Evolutionary conservation across 2,113 vertebrate species (phyloP).

Genomic region (Ochotona curzoniae): DNA sequence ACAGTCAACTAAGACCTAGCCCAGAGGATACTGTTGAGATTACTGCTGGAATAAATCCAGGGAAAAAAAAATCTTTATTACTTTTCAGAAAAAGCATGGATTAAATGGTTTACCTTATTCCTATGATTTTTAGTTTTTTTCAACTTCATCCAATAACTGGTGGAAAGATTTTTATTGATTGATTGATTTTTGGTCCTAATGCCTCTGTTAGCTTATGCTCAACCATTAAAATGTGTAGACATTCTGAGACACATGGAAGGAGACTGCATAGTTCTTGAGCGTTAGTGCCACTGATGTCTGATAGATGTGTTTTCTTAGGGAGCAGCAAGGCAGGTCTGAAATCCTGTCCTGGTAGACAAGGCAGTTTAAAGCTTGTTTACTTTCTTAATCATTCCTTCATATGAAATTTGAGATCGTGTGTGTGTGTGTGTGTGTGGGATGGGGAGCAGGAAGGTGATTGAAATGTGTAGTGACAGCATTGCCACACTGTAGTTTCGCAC

Average conservation of each 20-base stretch:
- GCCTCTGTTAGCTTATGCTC: not conserved
- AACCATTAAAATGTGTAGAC: not conserved
- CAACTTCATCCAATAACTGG: conserved; percentile 14
- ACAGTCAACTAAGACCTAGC: conserved; percentile 26
- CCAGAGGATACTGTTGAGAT: conserved; percentile 8
- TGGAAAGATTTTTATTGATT: conserved; percentile 1
- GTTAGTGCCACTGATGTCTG: conserved; percentile 12
- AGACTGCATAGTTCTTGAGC: not conserved
- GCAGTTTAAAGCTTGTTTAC: not conserved
- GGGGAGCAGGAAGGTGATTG: accelerated
- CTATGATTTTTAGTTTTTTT: conserved; percentile 67
- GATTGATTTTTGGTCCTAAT: not conserved
- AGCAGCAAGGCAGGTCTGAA: conserved; percentile 8
- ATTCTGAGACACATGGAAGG: not conserved
- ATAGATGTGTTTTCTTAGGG: not conserved
- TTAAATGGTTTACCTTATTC: conserved; percentile 59
- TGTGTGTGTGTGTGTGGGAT: not conserved
- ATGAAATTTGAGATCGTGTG: not conserved
- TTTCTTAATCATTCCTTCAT: not conserved
- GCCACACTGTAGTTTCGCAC: not conserved
- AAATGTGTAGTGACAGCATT: not conserved
- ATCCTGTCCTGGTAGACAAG: not conserved
- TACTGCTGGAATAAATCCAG: not conserved
- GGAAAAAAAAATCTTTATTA: conserved; percentile 64
- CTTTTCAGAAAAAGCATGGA: conserved; percentile 36